A percentile compares a stretch with the other conserved stretches of the same genome.
phyloP scores from a whole-genome alignment of 2,797 vertebrate genomes.

The Rhinatrema bivittatum region DNA sequence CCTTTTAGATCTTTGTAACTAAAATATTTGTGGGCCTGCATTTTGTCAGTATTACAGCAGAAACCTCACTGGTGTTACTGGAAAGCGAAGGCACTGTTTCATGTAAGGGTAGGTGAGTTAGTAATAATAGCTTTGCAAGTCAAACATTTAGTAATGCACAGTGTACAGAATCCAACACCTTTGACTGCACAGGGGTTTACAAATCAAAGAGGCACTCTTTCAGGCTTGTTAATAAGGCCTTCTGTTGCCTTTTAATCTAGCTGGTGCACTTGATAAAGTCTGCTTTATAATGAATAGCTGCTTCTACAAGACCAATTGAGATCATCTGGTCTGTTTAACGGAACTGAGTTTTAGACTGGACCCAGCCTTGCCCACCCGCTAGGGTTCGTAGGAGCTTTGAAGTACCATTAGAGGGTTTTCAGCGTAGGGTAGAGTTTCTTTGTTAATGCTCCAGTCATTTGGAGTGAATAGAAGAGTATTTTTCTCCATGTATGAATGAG shows the following conservation, averaged over 20 bases:
- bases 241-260: background rate
- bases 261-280: background rate
- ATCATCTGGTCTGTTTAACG: conserved; percentile 20
- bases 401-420: conserved; percentile 20
- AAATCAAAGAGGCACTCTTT: background rate
- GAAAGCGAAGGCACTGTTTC: no score
- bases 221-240: background rate
- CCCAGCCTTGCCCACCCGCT: conserved; percentile 11
- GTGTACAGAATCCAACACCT: no score
- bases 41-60: no score
- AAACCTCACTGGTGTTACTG: no score
- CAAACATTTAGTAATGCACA: no score
- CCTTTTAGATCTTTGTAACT: no score
- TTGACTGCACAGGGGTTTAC: background rate
- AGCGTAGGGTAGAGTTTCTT: conserved; percentile 27
- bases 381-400: conserved; percentile 30
- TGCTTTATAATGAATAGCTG: conserved; percentile 8
- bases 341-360: background rate
- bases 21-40: no score
- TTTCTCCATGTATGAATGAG: conserved; percentile 21
- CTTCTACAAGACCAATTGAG: conserved; percentile 23
- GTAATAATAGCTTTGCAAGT: no score
- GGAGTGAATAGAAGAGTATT: conserved; percentile 18
- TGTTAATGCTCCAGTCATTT: conserved; percentile 31
- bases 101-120: no score